Evolutionary conservation across 2,797 vertebrate genomes (phyloP).

Genomic region (Crocodylus rhombifer): DNA sequence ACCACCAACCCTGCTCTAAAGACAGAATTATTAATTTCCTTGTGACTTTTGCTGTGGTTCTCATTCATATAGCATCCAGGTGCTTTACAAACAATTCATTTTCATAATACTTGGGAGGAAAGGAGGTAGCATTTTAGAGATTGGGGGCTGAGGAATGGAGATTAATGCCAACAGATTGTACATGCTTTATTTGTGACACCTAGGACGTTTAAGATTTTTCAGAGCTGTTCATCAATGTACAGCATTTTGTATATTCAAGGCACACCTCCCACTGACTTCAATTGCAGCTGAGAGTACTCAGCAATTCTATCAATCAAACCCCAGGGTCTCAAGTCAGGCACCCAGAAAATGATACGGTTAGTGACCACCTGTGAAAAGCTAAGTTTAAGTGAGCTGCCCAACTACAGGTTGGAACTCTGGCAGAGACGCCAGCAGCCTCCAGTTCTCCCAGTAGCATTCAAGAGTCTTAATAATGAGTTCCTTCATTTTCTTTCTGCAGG

Average conservation of each 20-base stretch:
- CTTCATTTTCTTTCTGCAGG: not conserved
- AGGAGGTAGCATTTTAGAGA: fast-evolving
- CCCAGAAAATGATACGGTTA: not conserved
- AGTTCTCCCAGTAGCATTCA: too few species aligned
- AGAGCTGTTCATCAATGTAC: fast-evolving
- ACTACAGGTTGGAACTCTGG: fast-evolving
- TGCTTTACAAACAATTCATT: fast-evolving
- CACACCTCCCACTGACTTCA: fast-evolving
- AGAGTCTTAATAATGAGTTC: too few species aligned
- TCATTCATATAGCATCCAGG: not conserved
- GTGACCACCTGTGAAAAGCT: not conserved
- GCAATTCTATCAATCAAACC: not conserved
- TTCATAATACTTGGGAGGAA: not conserved
- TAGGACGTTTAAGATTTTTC: not conserved
- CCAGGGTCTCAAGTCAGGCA: fast-evolving
- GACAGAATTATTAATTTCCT: constrained; percentile 45
- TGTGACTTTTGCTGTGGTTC: constrained; percentile 1
- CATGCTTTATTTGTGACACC: fast-evolving
- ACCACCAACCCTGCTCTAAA: not conserved
- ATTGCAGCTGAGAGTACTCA: fast-evolving
- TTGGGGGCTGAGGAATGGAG: fast-evolving
- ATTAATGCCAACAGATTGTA: fast-evolving
- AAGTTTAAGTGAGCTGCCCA: not conserved
- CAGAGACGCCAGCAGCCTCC: not conserved
- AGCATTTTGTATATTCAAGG: fast-evolving